Percentiles rank a stretch among this genome's conserved stretches.
phyloP scores from a whole-genome alignment of 2,888 invertebrate species.

The Drosophila picticornis region DNA sequence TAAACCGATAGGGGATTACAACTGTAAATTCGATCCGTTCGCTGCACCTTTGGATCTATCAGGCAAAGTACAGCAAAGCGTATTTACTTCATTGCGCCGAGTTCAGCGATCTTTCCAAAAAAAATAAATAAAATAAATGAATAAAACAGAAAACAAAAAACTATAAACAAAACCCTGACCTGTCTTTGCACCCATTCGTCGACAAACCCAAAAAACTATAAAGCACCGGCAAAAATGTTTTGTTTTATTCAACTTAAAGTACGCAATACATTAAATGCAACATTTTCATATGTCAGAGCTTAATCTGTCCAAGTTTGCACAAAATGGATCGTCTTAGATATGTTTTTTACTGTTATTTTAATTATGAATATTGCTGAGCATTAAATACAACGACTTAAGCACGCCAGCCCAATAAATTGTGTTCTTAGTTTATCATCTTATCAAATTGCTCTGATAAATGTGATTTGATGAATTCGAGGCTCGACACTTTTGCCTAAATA shows the following conservation, averaged over 20 bases:
- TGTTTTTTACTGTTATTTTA: not conserved
- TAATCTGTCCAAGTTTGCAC: not conserved
- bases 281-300: not conserved
- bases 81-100: not conserved
- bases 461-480: not conserved
- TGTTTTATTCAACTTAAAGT: not conserved
- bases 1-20: conserved; percentile 27
- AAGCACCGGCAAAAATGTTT: not conserved
- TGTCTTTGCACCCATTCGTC: not conserved
- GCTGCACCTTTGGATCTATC: conserved; percentile 16
- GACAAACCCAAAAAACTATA: not conserved
- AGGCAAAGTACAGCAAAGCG: not conserved
- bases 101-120: not conserved
- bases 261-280: not conserved
- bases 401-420: not conserved
- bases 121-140: no score
- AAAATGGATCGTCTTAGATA: not conserved
- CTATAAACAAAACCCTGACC: conserved; percentile 4
- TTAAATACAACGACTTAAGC: not conserved
- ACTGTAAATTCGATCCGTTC: conserved; percentile 8
- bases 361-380: not conserved
- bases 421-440: not conserved
- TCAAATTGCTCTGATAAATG: not conserved
- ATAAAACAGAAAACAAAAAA: not conserved
- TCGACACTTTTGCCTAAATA: conserved; percentile 8